Evolutionary conservation across 2,113 vertebrate genomes (phyloP).

Genomic region (Otocyon megalotis): DNA sequence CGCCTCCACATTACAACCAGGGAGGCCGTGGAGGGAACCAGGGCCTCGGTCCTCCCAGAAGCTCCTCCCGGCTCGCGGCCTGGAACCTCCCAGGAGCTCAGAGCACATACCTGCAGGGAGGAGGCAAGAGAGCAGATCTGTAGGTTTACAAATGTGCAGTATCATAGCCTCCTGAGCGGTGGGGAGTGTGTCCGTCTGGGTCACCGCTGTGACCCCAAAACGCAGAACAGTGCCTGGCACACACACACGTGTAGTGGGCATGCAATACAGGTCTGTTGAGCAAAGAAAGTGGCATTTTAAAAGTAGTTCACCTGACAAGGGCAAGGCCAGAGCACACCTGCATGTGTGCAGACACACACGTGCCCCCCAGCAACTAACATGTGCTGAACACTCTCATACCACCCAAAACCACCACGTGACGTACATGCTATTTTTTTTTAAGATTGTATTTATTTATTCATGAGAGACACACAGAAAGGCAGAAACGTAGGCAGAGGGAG

Average conservation of each 20-base stretch:
- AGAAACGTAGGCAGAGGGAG: too few relatives aligned
- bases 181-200: fast-evolving
- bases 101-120: background rate
- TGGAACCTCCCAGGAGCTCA: background rate
- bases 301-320: background rate
- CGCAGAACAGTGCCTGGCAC: background rate
- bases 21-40: fast-evolving
- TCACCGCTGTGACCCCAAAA: background rate
- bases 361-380: too few relatives aligned
- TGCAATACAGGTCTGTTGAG: background rate
- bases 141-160: fast-evolving
- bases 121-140: background rate
- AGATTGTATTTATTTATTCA: too few relatives aligned
- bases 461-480: too few relatives aligned
- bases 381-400: background rate
- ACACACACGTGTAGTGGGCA: background rate
- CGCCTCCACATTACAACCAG: background rate
- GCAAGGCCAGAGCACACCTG: background rate
- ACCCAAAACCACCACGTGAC: too few relatives aligned
- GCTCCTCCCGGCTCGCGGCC: background rate
- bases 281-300: background rate
- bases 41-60: too few relatives aligned
- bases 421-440: too few relatives aligned
- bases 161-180: fast-evolving
- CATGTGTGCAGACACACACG: fast-evolving